phyloP scores from a whole-genome alignment of 2,113 vertebrate species.

The Mus spicilegus region DNA sequence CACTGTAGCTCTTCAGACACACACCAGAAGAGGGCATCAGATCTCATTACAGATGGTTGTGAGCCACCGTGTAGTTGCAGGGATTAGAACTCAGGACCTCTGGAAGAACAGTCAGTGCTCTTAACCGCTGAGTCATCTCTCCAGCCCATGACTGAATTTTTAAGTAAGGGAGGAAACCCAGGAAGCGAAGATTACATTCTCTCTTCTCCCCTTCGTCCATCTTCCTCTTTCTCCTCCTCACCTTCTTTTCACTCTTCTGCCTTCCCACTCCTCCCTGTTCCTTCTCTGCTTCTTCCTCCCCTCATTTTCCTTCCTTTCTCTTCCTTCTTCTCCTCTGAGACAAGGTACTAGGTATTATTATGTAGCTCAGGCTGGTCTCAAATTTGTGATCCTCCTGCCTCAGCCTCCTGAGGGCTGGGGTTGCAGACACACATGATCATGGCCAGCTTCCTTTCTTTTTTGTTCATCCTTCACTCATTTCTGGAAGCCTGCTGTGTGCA shows the following conservation, averaged over 20 bases:
- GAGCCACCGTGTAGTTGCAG: too few relatives aligned
- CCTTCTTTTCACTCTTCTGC: accelerated
- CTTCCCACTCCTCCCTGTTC: too few relatives aligned
- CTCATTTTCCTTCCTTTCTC: not conserved
- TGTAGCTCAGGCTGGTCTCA: not conserved
- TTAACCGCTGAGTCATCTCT: too few relatives aligned
- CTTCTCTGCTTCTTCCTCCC: not conserved
- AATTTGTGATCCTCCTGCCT: not conserved
- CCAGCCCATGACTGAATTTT: not conserved
- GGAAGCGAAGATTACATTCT: too few relatives aligned
- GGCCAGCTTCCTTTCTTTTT: not conserved
- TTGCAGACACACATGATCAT: not conserved
- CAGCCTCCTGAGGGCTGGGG: not conserved
- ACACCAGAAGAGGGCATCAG: too few relatives aligned
- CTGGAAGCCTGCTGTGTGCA: not conserved
- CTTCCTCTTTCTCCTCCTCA: accelerated
- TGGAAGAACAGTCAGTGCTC: too few relatives aligned
- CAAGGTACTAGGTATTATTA: not conserved
- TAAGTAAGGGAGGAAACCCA: not conserved
- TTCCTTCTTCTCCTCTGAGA: not conserved
- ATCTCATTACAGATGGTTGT: too few relatives aligned
- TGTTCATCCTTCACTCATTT: too few relatives aligned
- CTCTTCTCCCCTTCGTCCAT: not conserved
- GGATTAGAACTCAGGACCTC: too few relatives aligned
- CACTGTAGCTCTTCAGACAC: too few relatives aligned